Percentiles rank a stretch among this genome's conserved stretches.
Conservation (phyloP, 2,888 invertebrate species). For the Sarcophaga carnaria region DNA sequence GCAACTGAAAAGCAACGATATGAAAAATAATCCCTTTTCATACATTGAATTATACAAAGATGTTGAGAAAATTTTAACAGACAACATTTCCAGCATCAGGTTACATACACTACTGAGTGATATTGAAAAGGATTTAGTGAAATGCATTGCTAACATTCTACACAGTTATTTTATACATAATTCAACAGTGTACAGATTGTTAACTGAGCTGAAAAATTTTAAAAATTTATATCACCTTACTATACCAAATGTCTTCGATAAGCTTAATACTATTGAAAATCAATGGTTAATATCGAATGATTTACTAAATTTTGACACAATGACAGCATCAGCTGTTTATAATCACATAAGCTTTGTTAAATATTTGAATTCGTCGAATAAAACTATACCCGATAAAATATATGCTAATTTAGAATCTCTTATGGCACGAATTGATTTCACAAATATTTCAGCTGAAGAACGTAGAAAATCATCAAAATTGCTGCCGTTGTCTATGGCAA, state of each 20-base stretch:
- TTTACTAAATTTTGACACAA: conserved; percentile 24
- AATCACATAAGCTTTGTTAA: conserved; percentile 23
- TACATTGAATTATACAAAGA: conserved; percentile 70
- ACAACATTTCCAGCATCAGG: neutral
- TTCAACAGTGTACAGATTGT: conserved; percentile 23
- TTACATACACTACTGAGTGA: conserved; percentile 21
- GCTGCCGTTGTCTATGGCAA: conserved; percentile 70
- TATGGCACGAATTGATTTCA: conserved; percentile 20
- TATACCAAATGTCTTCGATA: conserved; percentile 20
- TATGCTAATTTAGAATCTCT: conserved; percentile 28
- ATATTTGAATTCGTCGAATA: neutral
- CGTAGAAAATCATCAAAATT: conserved; percentile 31
- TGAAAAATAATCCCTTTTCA: conserved; percentile 71
- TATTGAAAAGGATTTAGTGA: conserved; percentile 67
- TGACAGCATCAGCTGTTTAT: neutral
- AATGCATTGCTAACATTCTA: conserved; percentile 72
- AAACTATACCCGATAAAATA: conserved; percentile 3
- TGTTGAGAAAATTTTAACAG: conserved; percentile 55
- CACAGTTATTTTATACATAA: conserved; percentile 45
- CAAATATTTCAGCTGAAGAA: conserved; percentile 6
- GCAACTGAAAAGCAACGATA: conserved; percentile 71
- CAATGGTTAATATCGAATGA: conserved; percentile 27
- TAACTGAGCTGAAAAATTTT: conserved; percentile 1
- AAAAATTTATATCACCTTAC: conserved; percentile 25
- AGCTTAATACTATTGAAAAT: conserved; percentile 27